These are phyloP conservation scores for Drosophila simulans DNA, from an alignment of 1,140 invertebrate genomes.

Conservation along the genomic window DNA sequence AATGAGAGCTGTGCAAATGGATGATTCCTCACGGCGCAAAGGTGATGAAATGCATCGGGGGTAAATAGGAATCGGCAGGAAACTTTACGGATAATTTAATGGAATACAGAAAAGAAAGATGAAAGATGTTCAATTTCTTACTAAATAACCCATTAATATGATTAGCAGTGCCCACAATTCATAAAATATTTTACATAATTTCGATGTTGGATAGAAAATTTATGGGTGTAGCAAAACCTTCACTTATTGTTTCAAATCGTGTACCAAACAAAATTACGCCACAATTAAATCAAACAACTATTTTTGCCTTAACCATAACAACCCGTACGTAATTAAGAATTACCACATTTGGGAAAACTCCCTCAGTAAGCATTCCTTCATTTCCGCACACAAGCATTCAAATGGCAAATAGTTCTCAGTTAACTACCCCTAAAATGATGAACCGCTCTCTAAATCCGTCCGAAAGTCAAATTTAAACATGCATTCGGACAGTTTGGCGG, in stretches of 20 bases:
- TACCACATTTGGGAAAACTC: not conserved
- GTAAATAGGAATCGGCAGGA: not conserved
- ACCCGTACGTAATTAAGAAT: not conserved
- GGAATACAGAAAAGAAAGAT: not conserved
- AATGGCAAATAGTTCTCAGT: constrained; percentile 14
- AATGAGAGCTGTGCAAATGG: not conserved
- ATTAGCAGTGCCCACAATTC: too few species aligned
- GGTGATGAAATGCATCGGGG: constrained; percentile 4
- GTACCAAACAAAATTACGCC: too few species aligned
- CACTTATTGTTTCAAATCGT: too few species aligned
- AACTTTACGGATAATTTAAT: constrained; percentile 3
- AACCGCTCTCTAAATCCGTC: constrained; percentile 14
- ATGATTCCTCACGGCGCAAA: not conserved
- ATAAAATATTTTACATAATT: too few species aligned
- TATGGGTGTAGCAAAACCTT: not conserved
- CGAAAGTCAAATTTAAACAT: constrained; percentile 40
- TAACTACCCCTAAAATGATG: constrained; percentile 2
- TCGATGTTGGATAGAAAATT: not conserved
- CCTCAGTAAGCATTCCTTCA: constrained; percentile 5
- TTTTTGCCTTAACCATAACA: not conserved
- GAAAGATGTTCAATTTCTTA: not conserved
- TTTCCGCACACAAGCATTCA: constrained; percentile 8
- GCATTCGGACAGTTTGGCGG: constrained; percentile 24
- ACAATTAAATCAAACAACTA: too few species aligned
- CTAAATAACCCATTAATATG: not conserved